A percentile compares a stretch with the other conserved stretches of the same genome.
Evolutionary conservation across 2,888 invertebrate genomes (phyloP).

Genomic region (Stramonita haemastoma): DNA sequence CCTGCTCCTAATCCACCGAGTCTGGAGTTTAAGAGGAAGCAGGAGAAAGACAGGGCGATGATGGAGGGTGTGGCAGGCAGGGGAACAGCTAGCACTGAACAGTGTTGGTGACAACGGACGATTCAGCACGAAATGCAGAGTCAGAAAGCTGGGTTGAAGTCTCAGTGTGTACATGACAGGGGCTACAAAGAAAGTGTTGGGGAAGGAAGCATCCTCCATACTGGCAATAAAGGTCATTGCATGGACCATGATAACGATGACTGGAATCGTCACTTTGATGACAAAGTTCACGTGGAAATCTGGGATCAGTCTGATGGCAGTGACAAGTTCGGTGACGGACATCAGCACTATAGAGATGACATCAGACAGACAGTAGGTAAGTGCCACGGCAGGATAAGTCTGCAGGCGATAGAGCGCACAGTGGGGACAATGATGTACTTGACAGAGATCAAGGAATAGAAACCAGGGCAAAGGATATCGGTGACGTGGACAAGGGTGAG

Average conservation of each 20-base stretch:
- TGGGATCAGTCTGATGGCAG: not conserved
- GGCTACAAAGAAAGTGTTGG: not conserved
- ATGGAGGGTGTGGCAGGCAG: too few species aligned
- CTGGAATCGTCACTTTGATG: not conserved
- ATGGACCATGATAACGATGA: not conserved
- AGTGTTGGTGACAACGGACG: too few species aligned
- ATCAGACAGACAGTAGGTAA: not conserved
- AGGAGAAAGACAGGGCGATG: too few species aligned
- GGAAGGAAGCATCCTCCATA: not conserved
- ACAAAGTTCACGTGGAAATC: not conserved
- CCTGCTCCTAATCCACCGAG: too few species aligned
- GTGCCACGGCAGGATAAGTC: not conserved
- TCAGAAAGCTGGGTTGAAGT: too few species aligned
- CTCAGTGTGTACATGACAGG: not conserved
- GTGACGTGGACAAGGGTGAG: too few species aligned
- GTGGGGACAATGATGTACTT: too few species aligned
- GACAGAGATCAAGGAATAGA: too few species aligned
- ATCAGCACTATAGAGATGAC: not conserved
- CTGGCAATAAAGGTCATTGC: not conserved
- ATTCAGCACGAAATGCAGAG: too few species aligned
- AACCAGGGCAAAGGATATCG: too few species aligned
- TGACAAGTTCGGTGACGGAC: not conserved
- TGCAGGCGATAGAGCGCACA: not conserved
- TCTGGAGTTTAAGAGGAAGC: too few species aligned
- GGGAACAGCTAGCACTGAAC: too few species aligned